Evolutionary conservation across 2,797 vertebrate species (phyloP), one percentile per base, ranked within the genome.

Genomic region (Oreochromis mossambicus): DNA sequence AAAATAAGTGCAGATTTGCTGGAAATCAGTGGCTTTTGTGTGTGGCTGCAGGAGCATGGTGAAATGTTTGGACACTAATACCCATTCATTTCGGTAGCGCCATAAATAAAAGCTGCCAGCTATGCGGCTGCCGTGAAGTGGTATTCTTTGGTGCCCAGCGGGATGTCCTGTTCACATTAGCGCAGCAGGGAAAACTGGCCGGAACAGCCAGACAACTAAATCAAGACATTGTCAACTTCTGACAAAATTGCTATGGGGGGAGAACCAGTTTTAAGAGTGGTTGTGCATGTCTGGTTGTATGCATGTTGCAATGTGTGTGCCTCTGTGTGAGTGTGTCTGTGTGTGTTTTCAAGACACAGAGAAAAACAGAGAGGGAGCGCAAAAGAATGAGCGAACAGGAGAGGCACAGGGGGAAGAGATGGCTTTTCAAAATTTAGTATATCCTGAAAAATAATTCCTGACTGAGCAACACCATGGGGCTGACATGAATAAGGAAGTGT

Each of bases 61-160:
- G 98, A 99, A 99, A 99, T 99, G 98, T 99, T 99, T 99, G 98
- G 99, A 99, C 98, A 99, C 99, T 99, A 99, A 99, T 99, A 99
- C 99, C 99, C 98, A 98, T 99, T 99, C 98, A 99, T 99, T 99
- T 99, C 96, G 97, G 97, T 97, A 97, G 97, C 97, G 97, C 98
- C 97, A 98, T 98, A 99, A 99, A 99, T 99, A 99, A 99, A 99
- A 98, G 98, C 98, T 96, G 98, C 97, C 97, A 98, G 98, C 97
- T 97, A 97, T 96, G 97, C 97, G 97, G 97, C 97, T 96, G 97
- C 97, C 97, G 97, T 99, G 98, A 99, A 99, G 99, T 98, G 98
- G 97, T 98, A 98, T 99, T 99, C 98, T 99, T 98, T 97, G 95
- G 97, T 96, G 97, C 98, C 95, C 99, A 99, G 98, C 98, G 94